Percentiles rank a stretch among this genome's conserved stretches.
phyloP scores from a whole-genome alignment of 2,888 invertebrate genomes.

The Notodonta ziczac region DNA sequence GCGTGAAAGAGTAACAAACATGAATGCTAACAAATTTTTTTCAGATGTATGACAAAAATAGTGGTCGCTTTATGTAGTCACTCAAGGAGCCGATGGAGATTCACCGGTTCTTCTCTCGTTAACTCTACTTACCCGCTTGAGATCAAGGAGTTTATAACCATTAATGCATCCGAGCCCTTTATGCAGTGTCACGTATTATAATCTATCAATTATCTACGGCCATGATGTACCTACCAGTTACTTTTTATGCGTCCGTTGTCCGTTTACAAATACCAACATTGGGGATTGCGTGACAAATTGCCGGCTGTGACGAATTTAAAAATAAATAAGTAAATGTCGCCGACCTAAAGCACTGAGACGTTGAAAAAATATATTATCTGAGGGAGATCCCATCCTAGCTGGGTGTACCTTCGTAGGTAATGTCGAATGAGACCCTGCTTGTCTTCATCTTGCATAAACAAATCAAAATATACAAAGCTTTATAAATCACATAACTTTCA shows the following conservation, averaged over 20 bases:
- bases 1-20: no score
- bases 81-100: no score
- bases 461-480: no score
- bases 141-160: background rate
- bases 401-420: no score
- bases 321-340: background rate
- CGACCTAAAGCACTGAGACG: no score
- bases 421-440: background rate
- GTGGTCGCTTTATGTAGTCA: no score
- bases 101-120: background rate
- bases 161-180: background rate
- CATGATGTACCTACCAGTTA: background rate
- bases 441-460: no score
- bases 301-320: background rate
- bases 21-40: no score
- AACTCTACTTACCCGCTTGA: background rate
- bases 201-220: constrained; percentile 2
- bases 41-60: no score
- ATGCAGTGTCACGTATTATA: background rate
- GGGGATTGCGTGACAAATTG: constrained; percentile 1
- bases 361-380: no score
- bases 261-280: constrained; percentile 7
- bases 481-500: no score
- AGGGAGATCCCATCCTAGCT: no score
- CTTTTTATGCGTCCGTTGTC: constrained; percentile 11